Conservation (phyloP, 2,797 vertebrate genomes). For the Sebastiscus tertius region DNA sequence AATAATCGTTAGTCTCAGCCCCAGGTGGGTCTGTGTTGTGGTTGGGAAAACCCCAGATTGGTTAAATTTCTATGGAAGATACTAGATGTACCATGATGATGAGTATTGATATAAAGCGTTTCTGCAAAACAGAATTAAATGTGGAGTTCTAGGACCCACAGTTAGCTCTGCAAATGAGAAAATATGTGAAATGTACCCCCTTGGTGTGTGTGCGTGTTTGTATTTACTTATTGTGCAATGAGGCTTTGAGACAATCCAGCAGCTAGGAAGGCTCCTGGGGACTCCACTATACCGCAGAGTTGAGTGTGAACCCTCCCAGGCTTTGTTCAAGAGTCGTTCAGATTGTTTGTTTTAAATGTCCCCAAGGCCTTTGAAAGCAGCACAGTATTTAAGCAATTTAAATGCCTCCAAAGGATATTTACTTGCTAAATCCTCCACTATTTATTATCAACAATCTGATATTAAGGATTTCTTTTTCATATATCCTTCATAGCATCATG, state of each 20-base stretch:
- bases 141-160: background rate
- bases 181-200: background rate
- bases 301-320: conserved; percentile 48
- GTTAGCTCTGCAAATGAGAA: background rate
- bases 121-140: conserved; percentile 2
- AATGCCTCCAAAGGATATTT: conserved; percentile 35
- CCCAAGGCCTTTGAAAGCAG: conserved; percentile 32
- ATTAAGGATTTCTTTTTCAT: background rate
- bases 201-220: background rate
- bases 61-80: background rate
- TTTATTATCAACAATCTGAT: conserved; percentile 7
- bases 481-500: background rate
- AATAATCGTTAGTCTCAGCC: no score
- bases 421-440: background rate
- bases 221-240: conserved; percentile 37
- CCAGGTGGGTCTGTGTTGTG: background rate
- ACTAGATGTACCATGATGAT: background rate
- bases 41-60: background rate
- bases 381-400: conserved; percentile 20
- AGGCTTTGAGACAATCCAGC: conserved; percentile 24
- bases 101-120: background rate
- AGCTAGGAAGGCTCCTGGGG: conserved; percentile 28
- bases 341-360: conserved; percentile 56
- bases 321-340: conserved; percentile 49
- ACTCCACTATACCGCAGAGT: conserved; percentile 3